These are phyloP conservation scores for Cyprinus carpio DNA, from an alignment of 2,113 vertebrate genomes.

Conservation along the genomic window DNA sequence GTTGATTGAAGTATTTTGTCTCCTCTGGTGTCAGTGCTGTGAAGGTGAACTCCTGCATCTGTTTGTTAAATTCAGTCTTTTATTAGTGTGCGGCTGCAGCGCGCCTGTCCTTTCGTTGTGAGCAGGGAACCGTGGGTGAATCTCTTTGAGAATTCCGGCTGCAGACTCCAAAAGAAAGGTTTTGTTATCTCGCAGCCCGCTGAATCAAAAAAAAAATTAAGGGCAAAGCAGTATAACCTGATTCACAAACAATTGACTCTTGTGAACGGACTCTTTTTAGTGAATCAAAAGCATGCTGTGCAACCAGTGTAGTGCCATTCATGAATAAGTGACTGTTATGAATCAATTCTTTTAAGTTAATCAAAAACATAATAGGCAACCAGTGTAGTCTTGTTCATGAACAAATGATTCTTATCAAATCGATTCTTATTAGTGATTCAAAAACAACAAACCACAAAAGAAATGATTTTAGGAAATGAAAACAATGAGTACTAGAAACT, in stretches of 20 bases:
- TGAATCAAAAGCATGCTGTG: background rate
- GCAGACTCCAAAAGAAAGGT: conserved; percentile 17
- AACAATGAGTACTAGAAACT: too few relatives aligned
- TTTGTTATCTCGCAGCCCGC: background rate
- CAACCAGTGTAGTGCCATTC: too few relatives aligned
- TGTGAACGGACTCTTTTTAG: too few relatives aligned
- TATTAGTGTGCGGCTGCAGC: background rate
- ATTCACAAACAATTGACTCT: background rate
- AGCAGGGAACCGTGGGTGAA: background rate
- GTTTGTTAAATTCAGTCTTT: conserved; percentile 38
- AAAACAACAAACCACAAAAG: too few relatives aligned
- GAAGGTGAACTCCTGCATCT: conserved; percentile 34
- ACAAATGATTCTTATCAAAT: too few relatives aligned
- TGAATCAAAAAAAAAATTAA: background rate
- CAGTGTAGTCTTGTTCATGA: too few relatives aligned
- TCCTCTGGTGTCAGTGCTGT: conserved; percentile 35
- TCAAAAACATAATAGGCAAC: too few relatives aligned
- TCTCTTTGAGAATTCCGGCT: conserved; percentile 1
- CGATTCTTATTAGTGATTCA: too few relatives aligned
- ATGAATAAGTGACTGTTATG: too few relatives aligned
- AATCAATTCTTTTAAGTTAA: too few relatives aligned
- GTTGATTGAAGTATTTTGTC: conserved; percentile 50
- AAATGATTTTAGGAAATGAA: too few relatives aligned
- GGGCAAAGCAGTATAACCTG: background rate
- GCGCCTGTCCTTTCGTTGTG: conserved; percentile 14